phyloP scores from a whole-genome alignment of 2,888 invertebrate species.

The Phalera bucephala region DNA sequence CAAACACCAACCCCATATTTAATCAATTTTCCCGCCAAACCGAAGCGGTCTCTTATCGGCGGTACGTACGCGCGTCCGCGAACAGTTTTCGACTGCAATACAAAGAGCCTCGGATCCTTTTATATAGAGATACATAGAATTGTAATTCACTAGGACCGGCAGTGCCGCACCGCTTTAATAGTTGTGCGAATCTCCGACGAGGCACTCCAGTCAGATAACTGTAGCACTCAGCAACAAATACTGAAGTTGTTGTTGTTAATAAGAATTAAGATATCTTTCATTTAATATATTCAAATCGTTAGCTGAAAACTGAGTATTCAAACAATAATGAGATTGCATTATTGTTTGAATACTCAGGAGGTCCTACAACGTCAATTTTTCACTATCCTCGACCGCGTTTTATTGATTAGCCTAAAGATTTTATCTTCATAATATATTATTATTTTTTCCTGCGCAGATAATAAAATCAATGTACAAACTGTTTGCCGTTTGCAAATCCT shows the following conservation, averaged over 20 bases:
- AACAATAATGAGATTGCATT: no score
- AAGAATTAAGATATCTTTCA: no score
- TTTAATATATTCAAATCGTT: no score
- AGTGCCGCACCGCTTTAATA: conserved; percentile 31
- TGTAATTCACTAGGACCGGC: conserved; percentile 52
- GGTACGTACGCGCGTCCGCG: conserved; percentile 62
- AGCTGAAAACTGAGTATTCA: no score
- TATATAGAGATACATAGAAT: conserved; percentile 72
- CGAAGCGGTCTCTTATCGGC: conserved; percentile 37
- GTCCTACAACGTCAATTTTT: conserved; percentile 1
- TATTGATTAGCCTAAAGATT: no score
- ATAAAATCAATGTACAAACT: no score
- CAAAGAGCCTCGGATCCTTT: conserved; percentile 64
- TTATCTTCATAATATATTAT: no score
- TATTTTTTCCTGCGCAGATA: no score
- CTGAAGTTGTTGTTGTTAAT: no score
- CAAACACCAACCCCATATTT: conserved; percentile 45
- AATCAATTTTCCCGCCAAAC: conserved; percentile 36
- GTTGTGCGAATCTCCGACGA: conserved; percentile 30
- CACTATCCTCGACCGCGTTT: no score
- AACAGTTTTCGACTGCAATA: conserved; percentile 70
- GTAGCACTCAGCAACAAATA: conserved; percentile 11
- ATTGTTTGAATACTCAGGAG: no score
- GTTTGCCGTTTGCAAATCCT: no score
- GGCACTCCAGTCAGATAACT: conserved; percentile 13